These are phyloP conservation scores for Alaudala cheleensis DNA, from an alignment of 2,113 vertebrate genomes.

Conservation along the genomic window DNA sequence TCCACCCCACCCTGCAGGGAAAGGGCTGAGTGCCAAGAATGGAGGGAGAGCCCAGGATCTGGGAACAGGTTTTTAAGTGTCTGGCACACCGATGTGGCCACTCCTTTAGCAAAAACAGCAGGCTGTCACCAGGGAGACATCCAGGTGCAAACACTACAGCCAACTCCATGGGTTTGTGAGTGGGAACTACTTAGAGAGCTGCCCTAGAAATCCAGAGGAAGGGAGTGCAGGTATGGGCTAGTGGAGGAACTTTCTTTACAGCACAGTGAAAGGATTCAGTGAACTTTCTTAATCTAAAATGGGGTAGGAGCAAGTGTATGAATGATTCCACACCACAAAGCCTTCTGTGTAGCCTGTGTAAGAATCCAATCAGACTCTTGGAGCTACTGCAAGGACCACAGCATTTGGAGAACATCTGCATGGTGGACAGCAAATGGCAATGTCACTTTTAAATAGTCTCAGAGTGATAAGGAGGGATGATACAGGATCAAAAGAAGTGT, in stretches of 20 bases:
- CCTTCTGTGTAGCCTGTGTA: neutral
- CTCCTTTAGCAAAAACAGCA: neutral
- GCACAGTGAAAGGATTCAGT: neutral
- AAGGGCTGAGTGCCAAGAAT: neutral
- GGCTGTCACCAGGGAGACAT: neutral
- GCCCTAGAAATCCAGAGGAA: neutral
- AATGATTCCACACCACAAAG: neutral
- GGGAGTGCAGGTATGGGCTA: neutral
- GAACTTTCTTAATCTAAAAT: neutral
- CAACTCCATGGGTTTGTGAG: neutral
- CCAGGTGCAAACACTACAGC: neutral
- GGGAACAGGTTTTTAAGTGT: neutral
- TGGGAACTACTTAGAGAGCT: neutral
- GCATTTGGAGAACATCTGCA: neutral
- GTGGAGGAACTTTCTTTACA: neutral
- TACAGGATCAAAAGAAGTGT: neutral
- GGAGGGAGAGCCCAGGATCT: neutral
- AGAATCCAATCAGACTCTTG: neutral
- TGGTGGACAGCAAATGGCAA: neutral
- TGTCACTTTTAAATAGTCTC: neutral
- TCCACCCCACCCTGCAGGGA: constrained; percentile 32
- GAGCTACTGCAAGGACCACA: neutral
- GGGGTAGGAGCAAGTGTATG: neutral
- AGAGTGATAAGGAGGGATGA: neutral
- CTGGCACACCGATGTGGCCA: neutral